Conservation (phyloP, 2,888 invertebrate genomes). For the Papilio demoleus region DNA sequence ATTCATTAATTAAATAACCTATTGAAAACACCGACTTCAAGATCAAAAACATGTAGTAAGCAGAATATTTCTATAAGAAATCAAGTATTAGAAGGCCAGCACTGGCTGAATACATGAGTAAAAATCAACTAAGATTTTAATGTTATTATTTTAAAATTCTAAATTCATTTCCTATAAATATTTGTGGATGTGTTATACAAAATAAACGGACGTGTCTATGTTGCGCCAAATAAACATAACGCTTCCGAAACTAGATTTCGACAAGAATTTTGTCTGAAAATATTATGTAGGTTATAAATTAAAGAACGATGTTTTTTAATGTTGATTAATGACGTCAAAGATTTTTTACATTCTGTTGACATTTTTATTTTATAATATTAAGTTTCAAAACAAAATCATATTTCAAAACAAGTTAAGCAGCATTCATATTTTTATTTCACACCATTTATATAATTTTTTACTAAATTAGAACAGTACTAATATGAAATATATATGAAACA, state of each 20-base stretch:
- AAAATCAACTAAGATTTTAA: conserved; percentile 22
- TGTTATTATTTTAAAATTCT: conserved; percentile 25
- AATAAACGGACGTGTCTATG: conserved; percentile 46
- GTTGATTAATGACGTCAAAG: conserved; percentile 14
- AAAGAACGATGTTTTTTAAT: conserved; percentile 28
- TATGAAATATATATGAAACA: no score
- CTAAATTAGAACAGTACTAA: no score
- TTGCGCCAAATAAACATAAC: conserved; percentile 44
- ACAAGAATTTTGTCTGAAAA: conserved; percentile 33
- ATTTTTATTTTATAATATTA: conserved; percentile 13
- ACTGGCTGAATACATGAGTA: conserved; percentile 30
- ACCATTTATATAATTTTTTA: no score
- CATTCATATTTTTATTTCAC: no score
- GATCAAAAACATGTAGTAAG: conserved; percentile 33
- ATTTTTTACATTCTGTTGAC: conserved; percentile 18
- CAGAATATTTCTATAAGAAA: conserved; percentile 27
- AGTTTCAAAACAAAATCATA: neutral
- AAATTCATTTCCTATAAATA: conserved; percentile 37
- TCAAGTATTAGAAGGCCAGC: conserved; percentile 19
- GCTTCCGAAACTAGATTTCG: conserved; percentile 37
- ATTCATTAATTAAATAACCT: no score
- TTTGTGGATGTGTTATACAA: conserved; percentile 38
- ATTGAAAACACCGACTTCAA: no score
- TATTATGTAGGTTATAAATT: conserved; percentile 34
- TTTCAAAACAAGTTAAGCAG: neutral